Evolutionary conservation across 2,888 invertebrate species (phyloP), one percentile per base, ranked within the genome.

Genomic region (Argyra leucocephala): DNA sequence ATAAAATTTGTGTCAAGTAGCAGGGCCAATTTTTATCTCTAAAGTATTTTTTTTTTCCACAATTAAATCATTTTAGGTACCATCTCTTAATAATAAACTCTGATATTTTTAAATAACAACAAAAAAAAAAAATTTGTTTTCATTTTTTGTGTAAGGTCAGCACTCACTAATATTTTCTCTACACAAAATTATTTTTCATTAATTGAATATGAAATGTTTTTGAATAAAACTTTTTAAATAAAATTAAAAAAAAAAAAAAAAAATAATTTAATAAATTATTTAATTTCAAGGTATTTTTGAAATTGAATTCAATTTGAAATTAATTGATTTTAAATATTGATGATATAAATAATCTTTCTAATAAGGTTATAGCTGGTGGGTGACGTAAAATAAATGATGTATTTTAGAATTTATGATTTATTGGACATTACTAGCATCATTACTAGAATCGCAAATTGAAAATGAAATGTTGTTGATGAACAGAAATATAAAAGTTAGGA

Each of bases 311-410:
- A 48, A n/a, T n/a, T 3, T 18, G 18, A 48, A 48, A 48, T 48
- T 48, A 48, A 48, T 48, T 48, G 48, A 12, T 48, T 48, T 48
- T 18, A 48, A 48, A 48, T 48, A 48, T 48, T 48, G 48, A 48
- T n/a, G 48, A 48, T 48, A 48, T 48, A 48, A 48, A 48, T 48
- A 48, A 48, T 48, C n/a, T 48, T 3, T 48, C 48, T 48, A 48
- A 48, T 48, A 48, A 48, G 48, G 48, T 48, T 48, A 48, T 48
- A 48, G 48, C 48, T n/a, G 18, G 48, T 48, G 48, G 48, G 48
- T 48, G 48, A 48, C 18, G 48, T 48, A 12, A 48, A 48, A n/a
- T 18, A 12, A 31, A 6, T 2, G 7, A 31, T 7, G 12, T 31
- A 31, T 31, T 31, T 31, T 31, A 12, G 31, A 10, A 10, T 31